phyloP scores from a whole-genome alignment of 2,888 invertebrate species.

The Portevinia maculata region DNA sequence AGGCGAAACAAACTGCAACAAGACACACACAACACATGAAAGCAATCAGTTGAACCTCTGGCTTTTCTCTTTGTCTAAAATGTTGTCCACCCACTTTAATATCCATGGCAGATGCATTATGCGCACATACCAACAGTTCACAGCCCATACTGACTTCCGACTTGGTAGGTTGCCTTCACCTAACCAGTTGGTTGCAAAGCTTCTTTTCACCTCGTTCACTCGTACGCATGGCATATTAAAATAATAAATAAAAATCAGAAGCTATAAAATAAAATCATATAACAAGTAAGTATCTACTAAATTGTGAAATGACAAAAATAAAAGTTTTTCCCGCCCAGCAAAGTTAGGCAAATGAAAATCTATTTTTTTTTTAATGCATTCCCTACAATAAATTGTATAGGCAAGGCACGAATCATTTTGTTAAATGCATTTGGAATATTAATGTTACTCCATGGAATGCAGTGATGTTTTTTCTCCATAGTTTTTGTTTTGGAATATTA shows the following conservation, averaged over 20 bases:
- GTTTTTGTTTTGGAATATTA: too few relatives aligned
- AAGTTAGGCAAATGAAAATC: slow-evolving; percentile 21
- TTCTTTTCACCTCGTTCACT: neutral
- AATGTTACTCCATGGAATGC: slow-evolving; percentile 52
- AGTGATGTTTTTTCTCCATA: slow-evolving; percentile 1
- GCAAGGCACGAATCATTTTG: slow-evolving; percentile 62
- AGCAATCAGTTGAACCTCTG: slow-evolving; percentile 9
- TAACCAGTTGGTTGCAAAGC: slow-evolving; percentile 1
- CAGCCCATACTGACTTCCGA: slow-evolving; percentile 37
- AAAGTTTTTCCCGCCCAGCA: slow-evolving; percentile 42
- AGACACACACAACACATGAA: slow-evolving; percentile 2
- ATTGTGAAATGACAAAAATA: slow-evolving; percentile 9
- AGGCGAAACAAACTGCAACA: slow-evolving; percentile 17
- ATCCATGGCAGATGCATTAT: slow-evolving; percentile 10
- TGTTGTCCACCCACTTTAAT: neutral
- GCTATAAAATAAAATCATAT: slow-evolving; percentile 17
- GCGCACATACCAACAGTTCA: slow-evolving; percentile 8
- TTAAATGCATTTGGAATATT: slow-evolving; percentile 47
- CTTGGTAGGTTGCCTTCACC: slow-evolving; percentile 10
- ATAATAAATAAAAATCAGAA: neutral
- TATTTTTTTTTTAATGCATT: slow-evolving; percentile 17
- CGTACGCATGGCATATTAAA: slow-evolving; percentile 5
- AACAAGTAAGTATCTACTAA: slow-evolving; percentile 31
- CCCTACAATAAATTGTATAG: slow-evolving; percentile 9
- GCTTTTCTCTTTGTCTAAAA: slow-evolving; percentile 30